Evolutionary conservation across 2,113 vertebrate species (phyloP).

Genomic region (Onychorhynchus coronatus): DNA sequence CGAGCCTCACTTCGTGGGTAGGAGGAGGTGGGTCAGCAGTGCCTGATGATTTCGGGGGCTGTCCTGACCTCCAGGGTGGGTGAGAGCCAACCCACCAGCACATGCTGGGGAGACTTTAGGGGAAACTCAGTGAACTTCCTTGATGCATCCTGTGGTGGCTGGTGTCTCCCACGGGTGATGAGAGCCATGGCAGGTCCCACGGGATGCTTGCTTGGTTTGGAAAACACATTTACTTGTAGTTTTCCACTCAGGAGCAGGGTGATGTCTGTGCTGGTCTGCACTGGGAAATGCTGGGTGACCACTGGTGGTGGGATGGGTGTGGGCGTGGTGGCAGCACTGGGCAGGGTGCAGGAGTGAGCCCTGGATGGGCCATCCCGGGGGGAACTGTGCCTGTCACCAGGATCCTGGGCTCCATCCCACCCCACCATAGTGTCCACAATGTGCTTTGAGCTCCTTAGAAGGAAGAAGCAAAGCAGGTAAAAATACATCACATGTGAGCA

Average conservation of each 20-base stretch:
- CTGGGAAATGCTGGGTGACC: fast-evolving
- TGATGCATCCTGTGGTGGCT: fast-evolving
- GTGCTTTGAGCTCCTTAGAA: background rate
- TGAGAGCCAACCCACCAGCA: background rate
- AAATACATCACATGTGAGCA: fast-evolving
- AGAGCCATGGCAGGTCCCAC: fast-evolving
- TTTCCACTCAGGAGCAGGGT: background rate
- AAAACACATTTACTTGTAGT: background rate
- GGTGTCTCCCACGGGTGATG: background rate
- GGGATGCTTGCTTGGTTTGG: background rate
- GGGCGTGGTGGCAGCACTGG: background rate
- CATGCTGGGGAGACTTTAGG: background rate
- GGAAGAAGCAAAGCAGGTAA: background rate
- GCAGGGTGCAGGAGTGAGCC: background rate
- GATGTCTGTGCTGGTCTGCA: background rate
- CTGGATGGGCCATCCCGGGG: background rate
- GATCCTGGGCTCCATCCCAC: background rate
- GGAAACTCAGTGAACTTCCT: fast-evolving
- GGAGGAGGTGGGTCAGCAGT: background rate
- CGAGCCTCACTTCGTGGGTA: background rate
- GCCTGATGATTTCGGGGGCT: background rate
- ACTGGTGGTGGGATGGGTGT: fast-evolving
- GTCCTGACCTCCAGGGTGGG: background rate
- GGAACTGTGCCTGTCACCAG: background rate
- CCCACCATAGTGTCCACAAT: background rate